A percentile compares a stretch with the other conserved stretches of the same genome.
phyloP scores from a whole-genome alignment of 2,113 vertebrate species.

The Notothenia rossii region DNA sequence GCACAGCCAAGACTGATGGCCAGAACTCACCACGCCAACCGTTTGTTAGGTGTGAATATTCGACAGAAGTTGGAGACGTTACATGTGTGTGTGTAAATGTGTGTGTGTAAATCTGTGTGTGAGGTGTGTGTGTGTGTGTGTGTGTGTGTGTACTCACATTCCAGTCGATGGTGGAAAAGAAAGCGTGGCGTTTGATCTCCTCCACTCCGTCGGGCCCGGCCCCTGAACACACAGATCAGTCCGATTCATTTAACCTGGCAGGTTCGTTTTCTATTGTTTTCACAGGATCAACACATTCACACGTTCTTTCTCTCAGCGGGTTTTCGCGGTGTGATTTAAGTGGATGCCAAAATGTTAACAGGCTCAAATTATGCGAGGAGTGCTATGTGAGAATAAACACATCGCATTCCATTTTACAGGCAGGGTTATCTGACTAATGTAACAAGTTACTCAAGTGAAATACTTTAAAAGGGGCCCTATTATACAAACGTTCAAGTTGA shows the following conservation, averaged over 20 bases:
- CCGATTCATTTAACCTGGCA: conserved; percentile 52
- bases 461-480: too few relatives aligned
- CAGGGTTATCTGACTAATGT: too few relatives aligned
- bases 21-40: conserved; percentile 71
- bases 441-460: too few relatives aligned
- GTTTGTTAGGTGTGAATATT: conserved; percentile 79
- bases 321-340: conserved; percentile 25
- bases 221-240: conserved; percentile 83
- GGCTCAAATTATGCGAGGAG: conserved; percentile 19
- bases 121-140: neutral
- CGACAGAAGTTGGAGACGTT: conserved; percentile 68
- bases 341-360: conserved; percentile 53
- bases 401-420: neutral
- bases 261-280: conserved; percentile 28
- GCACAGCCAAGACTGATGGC: conserved; percentile 67
- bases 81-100: conserved; percentile 10
- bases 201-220: conserved; percentile 96
- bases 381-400: neutral
- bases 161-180: conserved; percentile 98
- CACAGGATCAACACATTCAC: conserved; percentile 46
- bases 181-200: conserved; percentile 97
- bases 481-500: too few relatives aligned
- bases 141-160: conserved; percentile 88
- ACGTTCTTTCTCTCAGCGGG: conserved; percentile 17
- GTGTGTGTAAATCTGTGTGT: conserved; percentile 26